Conservation (phyloP, 2,888 invertebrate species). For the Willowsia nigromaculata region DNA sequence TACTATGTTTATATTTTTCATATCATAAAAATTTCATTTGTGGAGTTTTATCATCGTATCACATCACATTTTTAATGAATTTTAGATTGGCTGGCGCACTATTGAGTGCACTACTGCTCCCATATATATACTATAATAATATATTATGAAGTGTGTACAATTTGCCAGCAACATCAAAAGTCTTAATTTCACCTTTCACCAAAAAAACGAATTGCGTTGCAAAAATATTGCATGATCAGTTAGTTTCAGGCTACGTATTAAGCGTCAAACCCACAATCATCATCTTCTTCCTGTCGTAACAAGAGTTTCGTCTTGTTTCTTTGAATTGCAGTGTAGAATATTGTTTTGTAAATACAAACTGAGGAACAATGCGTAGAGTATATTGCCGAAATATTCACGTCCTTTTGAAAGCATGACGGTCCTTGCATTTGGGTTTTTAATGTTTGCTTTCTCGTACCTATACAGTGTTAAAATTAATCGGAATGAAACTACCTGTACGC, state of each 20-base stretch:
- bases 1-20: no score
- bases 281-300: conserved; percentile 40
- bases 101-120: background rate
- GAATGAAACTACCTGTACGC: background rate
- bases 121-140: no score
- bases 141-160: no score
- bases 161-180: no score
- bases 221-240: conserved; percentile 40
- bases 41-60: background rate
- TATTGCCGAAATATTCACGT: no score
- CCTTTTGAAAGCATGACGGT: no score
- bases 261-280: conserved; percentile 60
- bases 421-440: background rate
- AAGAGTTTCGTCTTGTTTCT: conserved; percentile 25
- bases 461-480: background rate
- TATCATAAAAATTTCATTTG: no score
- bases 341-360: background rate
- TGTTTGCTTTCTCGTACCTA: background rate
- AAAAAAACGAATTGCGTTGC: conserved; percentile 54
- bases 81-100: conserved; percentile 4
- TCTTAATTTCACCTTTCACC: conserved; percentile 60
- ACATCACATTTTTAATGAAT: conserved; percentile 34
- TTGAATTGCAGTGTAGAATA: conserved; percentile 47
- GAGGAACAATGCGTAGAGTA: background rate
- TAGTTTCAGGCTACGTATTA: background rate